Evolutionary conservation across 2,797 vertebrate species (phyloP), one percentile per base, ranked within the genome.

Genomic region (Peromyscus aztecus): DNA sequence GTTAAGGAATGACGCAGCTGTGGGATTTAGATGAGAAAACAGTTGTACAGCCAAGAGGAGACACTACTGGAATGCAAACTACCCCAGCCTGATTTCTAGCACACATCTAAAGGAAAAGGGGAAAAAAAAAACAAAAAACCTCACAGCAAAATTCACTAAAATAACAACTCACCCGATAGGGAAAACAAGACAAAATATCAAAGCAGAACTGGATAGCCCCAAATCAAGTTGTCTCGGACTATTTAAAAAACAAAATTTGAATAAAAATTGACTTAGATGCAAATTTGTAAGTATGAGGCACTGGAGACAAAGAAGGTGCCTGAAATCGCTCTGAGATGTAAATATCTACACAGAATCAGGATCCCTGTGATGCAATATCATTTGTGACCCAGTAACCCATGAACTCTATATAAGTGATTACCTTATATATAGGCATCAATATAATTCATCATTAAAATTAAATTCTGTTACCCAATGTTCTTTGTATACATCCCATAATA

Each of bases 1-100:
- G 69, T 95, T 94, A 97, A 96, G 94, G 97, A 98, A 93, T 94
- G 95, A 90, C 97, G 97, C 98, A 98, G 97, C 98, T 98, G 98
- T 97, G 98, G 94, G 98, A 94, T 97, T 96, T 98, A 97, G 97
- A 98, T 98, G 97, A 95, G 97, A 95, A 94, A 97, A 98, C 98
- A 98, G 96, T 75, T 97, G 97, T 92, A 93, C 55, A 97, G 84
- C 91, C 92, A 86, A 97, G 94, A 98, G 87, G 98, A 97, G 97
- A 94, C 96, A 97, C 96, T 97, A 49, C 23, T 98, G 97, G 96
- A 98, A 98, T 97, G 97, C 84, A 98, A 97, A 93, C 92, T 81
- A 80, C 95, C 89, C 81, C 91, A 93, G 91, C 71, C 92, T 98
- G 95, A 96, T 98, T 98, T 98, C 98, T 92, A 97, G 90, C 85